Evolutionary conservation across 2,113 vertebrate genomes (phyloP).

Genomic region (Excalfactoria chinensis): DNA sequence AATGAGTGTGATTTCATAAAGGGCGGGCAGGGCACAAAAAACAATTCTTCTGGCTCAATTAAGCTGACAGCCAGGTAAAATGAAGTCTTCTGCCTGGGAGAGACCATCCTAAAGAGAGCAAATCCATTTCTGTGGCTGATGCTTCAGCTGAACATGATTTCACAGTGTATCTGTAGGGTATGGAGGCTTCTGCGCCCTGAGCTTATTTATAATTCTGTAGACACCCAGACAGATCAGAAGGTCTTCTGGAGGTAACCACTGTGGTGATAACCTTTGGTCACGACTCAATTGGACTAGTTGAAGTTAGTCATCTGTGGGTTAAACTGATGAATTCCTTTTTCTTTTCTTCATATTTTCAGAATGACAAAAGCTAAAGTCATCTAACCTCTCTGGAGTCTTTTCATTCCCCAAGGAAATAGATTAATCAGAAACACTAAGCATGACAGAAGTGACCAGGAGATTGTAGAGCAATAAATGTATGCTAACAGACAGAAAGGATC

Average conservation of each 20-base stretch:
- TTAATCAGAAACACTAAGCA: slow-evolving; percentile 44
- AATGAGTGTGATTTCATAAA: background rate
- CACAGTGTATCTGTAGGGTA: background rate
- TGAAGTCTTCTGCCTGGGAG: background rate
- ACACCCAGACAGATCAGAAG: background rate
- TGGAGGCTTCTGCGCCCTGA: background rate
- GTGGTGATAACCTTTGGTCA: background rate
- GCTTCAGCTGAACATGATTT: background rate
- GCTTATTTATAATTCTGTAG: background rate
- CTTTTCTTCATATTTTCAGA: background rate
- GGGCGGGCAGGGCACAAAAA: background rate
- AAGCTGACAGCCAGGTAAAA: slow-evolving; percentile 19
- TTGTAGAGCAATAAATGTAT: slow-evolving; percentile 30
- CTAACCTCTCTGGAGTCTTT: background rate
- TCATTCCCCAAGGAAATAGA: background rate
- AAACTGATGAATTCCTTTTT: background rate
- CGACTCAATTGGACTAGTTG: background rate
- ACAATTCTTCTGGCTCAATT: background rate
- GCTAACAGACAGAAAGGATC: slow-evolving; percentile 38
- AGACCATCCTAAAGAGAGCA: background rate
- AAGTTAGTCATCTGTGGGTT: background rate
- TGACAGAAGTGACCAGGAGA: slow-evolving; percentile 57
- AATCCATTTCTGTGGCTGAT: background rate
- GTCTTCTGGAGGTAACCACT: background rate
- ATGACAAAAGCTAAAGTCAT: background rate